These are phyloP conservation scores for Propsilocerus akamusi DNA, from an alignment of 1,140 invertebrate species.

Conservation along the genomic window DNA sequence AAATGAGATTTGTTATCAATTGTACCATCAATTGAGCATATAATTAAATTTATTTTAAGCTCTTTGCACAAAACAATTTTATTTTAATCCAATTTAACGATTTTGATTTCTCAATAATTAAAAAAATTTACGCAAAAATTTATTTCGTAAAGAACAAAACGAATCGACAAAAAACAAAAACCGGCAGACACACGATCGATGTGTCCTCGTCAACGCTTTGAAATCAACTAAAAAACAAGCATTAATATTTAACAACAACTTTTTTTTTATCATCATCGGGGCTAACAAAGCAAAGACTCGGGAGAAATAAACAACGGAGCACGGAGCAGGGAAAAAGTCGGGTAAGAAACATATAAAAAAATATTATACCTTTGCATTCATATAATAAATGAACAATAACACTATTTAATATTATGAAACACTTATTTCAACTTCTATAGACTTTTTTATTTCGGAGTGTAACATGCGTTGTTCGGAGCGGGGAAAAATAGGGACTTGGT, in stretches of 20 bases:
- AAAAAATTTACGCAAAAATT: too few species aligned
- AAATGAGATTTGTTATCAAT: too few species aligned
- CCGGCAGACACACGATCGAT: not conserved
- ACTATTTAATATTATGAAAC: slow-evolving; percentile 4
- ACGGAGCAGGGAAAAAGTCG: not conserved
- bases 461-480: not conserved
- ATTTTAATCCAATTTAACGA: not conserved
- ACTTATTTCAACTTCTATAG: not conserved
- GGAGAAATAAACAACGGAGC: not conserved
- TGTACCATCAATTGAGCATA: not conserved
- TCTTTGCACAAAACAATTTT: not conserved
- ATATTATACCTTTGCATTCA: slow-evolving; percentile 2
- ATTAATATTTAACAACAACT: not conserved
- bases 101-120: too few species aligned
- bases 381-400: slow-evolving; percentile 4
- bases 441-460: too few species aligned
- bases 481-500: too few species aligned
- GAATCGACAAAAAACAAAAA: too few species aligned
- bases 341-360: not conserved
- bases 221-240: slow-evolving; percentile 1
- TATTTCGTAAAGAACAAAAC: too few species aligned
- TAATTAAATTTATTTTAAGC: not conserved
- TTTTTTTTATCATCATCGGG: not conserved
- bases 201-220: not conserved
- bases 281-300: not conserved